Evolutionary conservation across 2,113 vertebrate species (phyloP), one percentile per base, ranked within the genome.

Genomic region (Oreocharis arfaki): DNA sequence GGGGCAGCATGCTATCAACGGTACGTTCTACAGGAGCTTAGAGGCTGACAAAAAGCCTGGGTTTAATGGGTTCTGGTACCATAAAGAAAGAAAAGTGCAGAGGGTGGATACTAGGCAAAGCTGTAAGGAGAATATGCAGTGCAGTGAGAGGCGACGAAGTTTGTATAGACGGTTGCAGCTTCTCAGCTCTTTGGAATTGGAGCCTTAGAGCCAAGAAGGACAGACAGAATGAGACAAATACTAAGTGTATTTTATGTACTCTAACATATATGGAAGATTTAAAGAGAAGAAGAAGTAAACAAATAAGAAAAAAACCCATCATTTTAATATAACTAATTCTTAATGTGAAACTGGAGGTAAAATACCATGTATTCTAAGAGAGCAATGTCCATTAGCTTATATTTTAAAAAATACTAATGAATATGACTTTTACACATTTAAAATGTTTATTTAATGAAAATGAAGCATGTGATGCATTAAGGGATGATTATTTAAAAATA

Each of bases 381-480:
- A 64, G 12, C 2, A 24, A 73, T n/a, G 64, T 81, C 53, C 23
- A 46, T 71, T 83, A 37, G 19, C 12, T 88, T 78, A 53, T 32
- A 50, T 73, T 65, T 65, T 57, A 0, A 27, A 77, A 63, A 57
- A 20, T 9, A 35, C 60, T 85, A 74, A 90, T 69, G 28, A 81
- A 61, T 92, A 83, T 79, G 8, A 13, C 6, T 85, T 96, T 90
- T 90, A 90, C 61, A 80, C 47, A 84, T 89, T 95, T 74, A 32
- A 93, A 88, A 95, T 85, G 27, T 94, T 96, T 96, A 88, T 94
- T 94, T 94, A 80, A 90, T 95, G 89, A 90, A 94, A 89, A 84
- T 30, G 5, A 90, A 78, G 10, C 61, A 74, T 69, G 50, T 68
- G 55, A 89, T 89, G 24, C 32, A 79, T 79, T 90, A 89, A 76